These are phyloP conservation scores for Streptopelia turtur DNA, from an alignment of 2,797 vertebrate species.

Conservation along the genomic window DNA sequence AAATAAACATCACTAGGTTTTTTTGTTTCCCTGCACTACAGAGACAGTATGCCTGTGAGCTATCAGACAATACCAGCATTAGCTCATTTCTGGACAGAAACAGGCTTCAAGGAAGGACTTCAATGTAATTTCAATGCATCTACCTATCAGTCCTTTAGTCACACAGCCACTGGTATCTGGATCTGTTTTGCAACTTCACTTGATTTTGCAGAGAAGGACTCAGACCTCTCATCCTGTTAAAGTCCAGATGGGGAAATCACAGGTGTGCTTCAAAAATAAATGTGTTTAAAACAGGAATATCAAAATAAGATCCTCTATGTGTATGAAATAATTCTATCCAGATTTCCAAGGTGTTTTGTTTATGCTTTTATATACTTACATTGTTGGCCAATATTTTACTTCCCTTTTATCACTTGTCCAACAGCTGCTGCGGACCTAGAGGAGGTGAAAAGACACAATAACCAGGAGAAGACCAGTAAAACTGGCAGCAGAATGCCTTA, in stretches of 20 bases:
- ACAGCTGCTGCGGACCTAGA: background rate
- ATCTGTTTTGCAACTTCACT: conserved; percentile 33
- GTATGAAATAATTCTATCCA: conserved; percentile 46
- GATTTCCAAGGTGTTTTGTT: conserved; percentile 46
- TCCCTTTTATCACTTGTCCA: conserved; percentile 16
- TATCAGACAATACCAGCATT: background rate
- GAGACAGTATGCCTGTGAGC: background rate
- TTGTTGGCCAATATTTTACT: background rate
- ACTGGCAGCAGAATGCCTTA: background rate
- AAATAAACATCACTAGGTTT: background rate
- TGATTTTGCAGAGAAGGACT: conserved; percentile 18
- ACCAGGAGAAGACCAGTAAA: background rate
- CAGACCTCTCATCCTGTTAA: background rate
- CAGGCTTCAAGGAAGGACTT: background rate
- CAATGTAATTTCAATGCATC: background rate
- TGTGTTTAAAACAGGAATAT: conserved; percentile 34
- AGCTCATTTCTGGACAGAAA: conserved; percentile 43
- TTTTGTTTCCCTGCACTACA: background rate
- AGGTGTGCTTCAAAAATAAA: conserved; percentile 25
- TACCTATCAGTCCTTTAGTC: background rate
- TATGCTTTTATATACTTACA: background rate
- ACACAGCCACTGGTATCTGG: conserved; percentile 31
- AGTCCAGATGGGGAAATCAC: conserved; percentile 26
- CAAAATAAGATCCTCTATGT: conserved; percentile 33
- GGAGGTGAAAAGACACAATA: conserved; percentile 12